Conservation (phyloP, 2,888 invertebrate species). For the Diarsia mendica region DNA sequence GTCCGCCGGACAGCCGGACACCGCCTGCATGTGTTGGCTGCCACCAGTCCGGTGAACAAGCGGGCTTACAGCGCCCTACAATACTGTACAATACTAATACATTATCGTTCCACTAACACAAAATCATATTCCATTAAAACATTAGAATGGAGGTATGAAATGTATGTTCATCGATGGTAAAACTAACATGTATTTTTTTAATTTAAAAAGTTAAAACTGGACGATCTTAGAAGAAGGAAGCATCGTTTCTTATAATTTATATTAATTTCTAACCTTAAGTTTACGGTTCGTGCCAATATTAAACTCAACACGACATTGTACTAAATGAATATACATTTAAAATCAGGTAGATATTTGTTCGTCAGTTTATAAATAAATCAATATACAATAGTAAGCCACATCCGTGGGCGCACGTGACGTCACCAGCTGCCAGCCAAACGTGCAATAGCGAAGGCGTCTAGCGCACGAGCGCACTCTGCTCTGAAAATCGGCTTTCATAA, state of each 20-base stretch:
- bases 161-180: background rate
- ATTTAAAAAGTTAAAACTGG: conserved; percentile 43
- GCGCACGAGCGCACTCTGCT: background rate
- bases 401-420: background rate
- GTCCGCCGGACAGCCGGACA: too few species aligned
- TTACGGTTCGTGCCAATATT: conserved; percentile 45
- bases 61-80: background rate
- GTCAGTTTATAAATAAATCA: conserved; percentile 42
- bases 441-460: background rate
- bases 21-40: background rate
- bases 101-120: background rate
- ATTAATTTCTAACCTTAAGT: conserved; percentile 57
- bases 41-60: background rate
- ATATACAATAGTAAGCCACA: conserved; percentile 38
- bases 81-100: background rate
- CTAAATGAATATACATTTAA: conserved; percentile 59
- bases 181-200: conserved; percentile 8
- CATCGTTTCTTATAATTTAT: conserved; percentile 59
- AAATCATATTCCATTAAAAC: background rate
- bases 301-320: conserved; percentile 57
- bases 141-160: background rate
- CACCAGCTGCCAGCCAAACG: background rate
- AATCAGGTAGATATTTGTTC: conserved; percentile 60
- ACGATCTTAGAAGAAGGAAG: conserved; percentile 63
- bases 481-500: too few species aligned